Conservation (phyloP, 1,140 invertebrate genomes). For the Neodiprion lecontei region DNA sequence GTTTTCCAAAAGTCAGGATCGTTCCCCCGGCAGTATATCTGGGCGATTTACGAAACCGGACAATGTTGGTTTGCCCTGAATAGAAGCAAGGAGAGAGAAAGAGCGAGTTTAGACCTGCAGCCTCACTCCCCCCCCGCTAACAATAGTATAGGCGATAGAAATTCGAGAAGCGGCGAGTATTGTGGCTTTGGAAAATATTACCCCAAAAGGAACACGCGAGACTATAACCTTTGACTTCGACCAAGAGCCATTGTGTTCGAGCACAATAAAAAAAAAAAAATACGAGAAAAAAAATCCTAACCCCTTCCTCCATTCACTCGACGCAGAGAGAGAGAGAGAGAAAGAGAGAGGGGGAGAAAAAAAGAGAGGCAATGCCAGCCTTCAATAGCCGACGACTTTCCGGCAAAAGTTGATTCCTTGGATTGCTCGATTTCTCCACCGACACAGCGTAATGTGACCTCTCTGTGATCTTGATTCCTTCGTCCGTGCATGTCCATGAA, state of each 20-base stretch:
- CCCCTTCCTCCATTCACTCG: not conserved
- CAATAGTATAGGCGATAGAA: not conserved
- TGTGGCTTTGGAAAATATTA: not conserved
- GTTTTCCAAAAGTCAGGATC: too few species aligned
- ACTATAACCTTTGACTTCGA: not conserved
- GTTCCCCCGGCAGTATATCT: too few species aligned
- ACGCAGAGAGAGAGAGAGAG: not conserved
- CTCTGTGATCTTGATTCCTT: too few species aligned
- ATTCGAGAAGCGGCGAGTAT: not conserved
- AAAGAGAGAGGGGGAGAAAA: too few species aligned
- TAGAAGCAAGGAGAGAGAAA: not conserved
- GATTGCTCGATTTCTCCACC: too few species aligned
- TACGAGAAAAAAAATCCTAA: not conserved
- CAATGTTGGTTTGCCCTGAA: conserved; percentile 1
- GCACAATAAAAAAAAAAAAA: not conserved
- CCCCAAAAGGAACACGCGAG: not conserved
- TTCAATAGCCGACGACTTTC: too few species aligned
- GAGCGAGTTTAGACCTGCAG: not conserved
- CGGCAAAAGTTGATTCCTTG: too few species aligned
- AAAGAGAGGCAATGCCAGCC: too few species aligned
- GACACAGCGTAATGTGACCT: too few species aligned
- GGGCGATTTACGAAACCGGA: not conserved
- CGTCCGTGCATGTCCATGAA: too few species aligned
- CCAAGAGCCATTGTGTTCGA: not conserved
- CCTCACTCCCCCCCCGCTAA: too few species aligned